A percentile compares a stretch with the other conserved stretches of the same genome.
Conservation (phyloP, 2,797 vertebrate species). For the Molossus molossus region DNA sequence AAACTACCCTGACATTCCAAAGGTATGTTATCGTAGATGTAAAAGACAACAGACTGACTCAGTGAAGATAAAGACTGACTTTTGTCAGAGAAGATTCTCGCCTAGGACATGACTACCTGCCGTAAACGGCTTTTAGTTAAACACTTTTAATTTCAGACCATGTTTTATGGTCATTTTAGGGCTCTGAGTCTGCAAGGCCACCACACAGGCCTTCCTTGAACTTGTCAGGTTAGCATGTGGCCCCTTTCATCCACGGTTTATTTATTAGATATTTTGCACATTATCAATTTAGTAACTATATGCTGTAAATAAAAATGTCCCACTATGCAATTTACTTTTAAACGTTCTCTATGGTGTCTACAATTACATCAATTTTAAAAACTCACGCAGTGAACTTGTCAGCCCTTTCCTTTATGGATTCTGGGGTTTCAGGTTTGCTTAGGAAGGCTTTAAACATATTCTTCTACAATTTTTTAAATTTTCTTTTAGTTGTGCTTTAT, state of each 20-base stretch:
- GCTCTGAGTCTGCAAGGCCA: neutral
- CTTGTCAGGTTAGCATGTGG: neutral
- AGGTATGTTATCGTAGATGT: too few species aligned
- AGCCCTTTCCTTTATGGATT: neutral
- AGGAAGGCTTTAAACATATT: neutral
- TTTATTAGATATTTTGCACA: constrained; percentile 19
- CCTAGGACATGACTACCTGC: neutral
- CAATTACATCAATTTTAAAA: neutral
- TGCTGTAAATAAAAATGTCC: constrained; percentile 3
- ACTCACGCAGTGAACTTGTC: neutral
- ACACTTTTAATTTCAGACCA: neutral
- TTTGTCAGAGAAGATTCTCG: neutral
- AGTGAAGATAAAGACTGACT: neutral
- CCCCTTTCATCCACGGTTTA: neutral
- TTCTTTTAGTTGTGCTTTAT: neutral
- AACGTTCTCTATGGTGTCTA: neutral
- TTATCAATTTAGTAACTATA: neutral
- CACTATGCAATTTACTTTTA: constrained; percentile 39
- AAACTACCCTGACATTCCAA: too few species aligned
- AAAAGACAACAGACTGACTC: too few species aligned
- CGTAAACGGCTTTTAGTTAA: neutral
- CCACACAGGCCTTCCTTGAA: neutral
- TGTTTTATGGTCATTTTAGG: neutral
- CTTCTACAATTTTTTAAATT: neutral
- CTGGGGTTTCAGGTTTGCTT: neutral